Percentiles rank a stretch among this genome's conserved stretches.
Evolutionary conservation across 2,888 invertebrate species (phyloP).

Genomic region (Morpho deidamia): DNA sequence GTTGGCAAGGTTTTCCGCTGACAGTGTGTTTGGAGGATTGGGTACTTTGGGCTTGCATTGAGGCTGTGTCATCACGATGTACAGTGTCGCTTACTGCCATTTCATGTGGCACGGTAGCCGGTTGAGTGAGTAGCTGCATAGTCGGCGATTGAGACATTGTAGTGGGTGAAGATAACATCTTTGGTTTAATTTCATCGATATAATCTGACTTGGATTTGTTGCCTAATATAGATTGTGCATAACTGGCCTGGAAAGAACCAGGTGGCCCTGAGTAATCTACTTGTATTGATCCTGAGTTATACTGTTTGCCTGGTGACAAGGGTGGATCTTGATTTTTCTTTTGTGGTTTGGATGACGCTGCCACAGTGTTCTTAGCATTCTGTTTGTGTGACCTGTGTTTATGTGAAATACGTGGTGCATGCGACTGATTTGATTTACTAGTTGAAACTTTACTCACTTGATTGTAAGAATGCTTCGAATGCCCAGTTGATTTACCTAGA

Average conservation of each 20-base stretch:
- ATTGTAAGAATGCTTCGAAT: conserved; percentile 72
- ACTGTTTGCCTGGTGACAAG: conserved; percentile 49
- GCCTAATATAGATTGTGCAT: conserved; percentile 63
- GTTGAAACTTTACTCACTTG: conserved; percentile 76
- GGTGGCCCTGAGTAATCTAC: conserved; percentile 59
- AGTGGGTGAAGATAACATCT: conserved; percentile 49
- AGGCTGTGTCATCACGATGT: conserved; percentile 50
- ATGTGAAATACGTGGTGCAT: conserved; percentile 44
- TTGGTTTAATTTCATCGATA: conserved; percentile 53
- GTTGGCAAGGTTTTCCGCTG: conserved; percentile 57
- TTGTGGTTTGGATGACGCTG: conserved; percentile 39
- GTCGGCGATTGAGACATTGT: conserved; percentile 58
- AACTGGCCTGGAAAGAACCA: conserved; percentile 68
- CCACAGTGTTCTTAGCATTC: conserved; percentile 20
- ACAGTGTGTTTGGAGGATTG: conserved; percentile 42
- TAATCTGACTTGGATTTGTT: conserved; percentile 55
- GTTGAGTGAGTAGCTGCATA: conserved; percentile 60
- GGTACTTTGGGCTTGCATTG: conserved; percentile 49
- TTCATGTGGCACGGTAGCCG: conserved; percentile 46
- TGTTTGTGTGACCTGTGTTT: conserved; percentile 51
- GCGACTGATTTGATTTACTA: conserved; percentile 64
- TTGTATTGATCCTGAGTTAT: conserved; percentile 44
- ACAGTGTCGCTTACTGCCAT: conserved; percentile 40
- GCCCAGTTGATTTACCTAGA: conserved; percentile 67
- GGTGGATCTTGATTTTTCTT: conserved; percentile 51